Base-by-base conservation (phyloP, 2,888 invertebrate species). In the Nephrocerus scutellatus region DNA sequence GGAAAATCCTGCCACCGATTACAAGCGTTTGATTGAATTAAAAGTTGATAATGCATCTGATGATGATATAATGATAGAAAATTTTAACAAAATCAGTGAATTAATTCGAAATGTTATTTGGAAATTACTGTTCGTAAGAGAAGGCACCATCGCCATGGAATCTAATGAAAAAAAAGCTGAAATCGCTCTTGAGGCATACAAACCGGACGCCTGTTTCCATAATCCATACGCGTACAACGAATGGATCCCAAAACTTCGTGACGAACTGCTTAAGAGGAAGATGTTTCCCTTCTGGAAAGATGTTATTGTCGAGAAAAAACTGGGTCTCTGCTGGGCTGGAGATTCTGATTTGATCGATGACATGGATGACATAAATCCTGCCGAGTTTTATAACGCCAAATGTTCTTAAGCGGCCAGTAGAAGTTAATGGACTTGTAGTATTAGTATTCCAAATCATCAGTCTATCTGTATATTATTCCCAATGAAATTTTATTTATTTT, bases 141-240 rank as follows among this genome's bases (percentile, higher is more conserved):
- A n/a, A n/a, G n/a, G n/a, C n/a, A n/a, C n/a, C n/a, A n/a, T n/a
- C n/a, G n/a, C n/a, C n/a, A n/a, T n/a, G n/a, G n/a, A n/a, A n/a
- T n/a, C n/a, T n/a, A 32, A 30, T 10, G 24, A 24, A 10, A 19
- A 20, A 6, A 33, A 34, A 12, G 43, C 37, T 6, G 44, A 43
- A 3, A 24, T 22, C 1, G 30, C 30, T 6, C 10, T 28, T 38
- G 39, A 31, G 28, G 45, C 20, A 12, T 20, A 33, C 13, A 50
- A 47, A 44, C 78, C 78, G 1, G 49, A 56, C 40, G 55, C 57
- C 2, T 48, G 50, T 15, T 50, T 48, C 19, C 36, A 43, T 18
- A 50, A 49, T 22, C 54, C 57, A 5, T 54, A 45, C 34, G 46
- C 41, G 3, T 59, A 56, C 35, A 56, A 56, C 24, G 52, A 55